A percentile compares a stretch with the other conserved stretches of the same genome.
phyloP scores from a whole-genome alignment of 1,140 invertebrate species.

The Adelges cooleyi region DNA sequence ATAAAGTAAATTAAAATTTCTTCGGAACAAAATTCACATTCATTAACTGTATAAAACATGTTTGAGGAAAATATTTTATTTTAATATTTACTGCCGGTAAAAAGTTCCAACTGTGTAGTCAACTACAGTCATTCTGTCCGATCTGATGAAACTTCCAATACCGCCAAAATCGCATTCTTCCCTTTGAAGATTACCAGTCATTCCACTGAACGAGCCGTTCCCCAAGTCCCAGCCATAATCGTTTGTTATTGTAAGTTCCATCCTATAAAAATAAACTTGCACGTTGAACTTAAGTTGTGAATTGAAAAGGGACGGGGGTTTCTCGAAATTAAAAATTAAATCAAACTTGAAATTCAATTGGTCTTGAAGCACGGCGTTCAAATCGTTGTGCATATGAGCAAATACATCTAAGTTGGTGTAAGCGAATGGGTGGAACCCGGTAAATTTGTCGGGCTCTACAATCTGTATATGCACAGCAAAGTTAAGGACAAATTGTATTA shows the following conservation, averaged over 20 bases:
- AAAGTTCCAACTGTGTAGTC: slow-evolving; percentile 45
- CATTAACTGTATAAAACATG: no score
- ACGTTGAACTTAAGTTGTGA: background rate
- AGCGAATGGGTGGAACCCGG: background rate
- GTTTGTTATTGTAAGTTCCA: slow-evolving; percentile 41
- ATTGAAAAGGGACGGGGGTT: background rate
- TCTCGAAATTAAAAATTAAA: no score
- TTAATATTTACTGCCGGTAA: slow-evolving; percentile 37
- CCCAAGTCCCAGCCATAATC: slow-evolving; percentile 42
- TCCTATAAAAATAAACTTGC: slow-evolving; percentile 35
- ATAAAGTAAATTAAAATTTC: no score
- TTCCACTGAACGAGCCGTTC: slow-evolving; percentile 45
- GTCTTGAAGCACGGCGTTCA: background rate
- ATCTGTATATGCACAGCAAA: background rate
- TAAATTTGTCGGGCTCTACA: background rate
- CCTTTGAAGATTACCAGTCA: slow-evolving; percentile 44
- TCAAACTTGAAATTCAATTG: slow-evolving; percentile 10
- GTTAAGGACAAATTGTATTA: no score
- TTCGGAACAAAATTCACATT: no score
- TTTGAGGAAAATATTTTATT: no score
- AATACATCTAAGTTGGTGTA: slow-evolving; percentile 2
- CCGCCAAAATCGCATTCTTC: slow-evolving; percentile 42
- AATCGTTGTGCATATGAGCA: slow-evolving; percentile 14
- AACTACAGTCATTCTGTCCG: slow-evolving; percentile 41
- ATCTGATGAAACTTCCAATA: slow-evolving; percentile 44